A percentile compares a stretch with the other conserved stretches of the same genome.
Evolutionary conservation across 2,888 invertebrate species (phyloP).

Genomic region (Rugalucina vietnamica): DNA sequence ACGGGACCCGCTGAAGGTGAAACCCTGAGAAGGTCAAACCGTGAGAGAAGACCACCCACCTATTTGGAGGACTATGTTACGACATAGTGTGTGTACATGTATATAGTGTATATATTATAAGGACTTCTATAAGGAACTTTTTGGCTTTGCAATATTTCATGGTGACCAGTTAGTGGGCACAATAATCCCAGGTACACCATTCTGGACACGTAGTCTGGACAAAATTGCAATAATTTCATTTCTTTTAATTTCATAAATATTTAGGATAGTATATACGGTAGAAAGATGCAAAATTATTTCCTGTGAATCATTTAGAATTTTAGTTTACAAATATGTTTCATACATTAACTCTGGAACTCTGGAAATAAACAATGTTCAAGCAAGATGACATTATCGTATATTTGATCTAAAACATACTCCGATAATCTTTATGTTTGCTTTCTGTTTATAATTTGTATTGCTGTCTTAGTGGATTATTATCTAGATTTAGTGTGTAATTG

Average conservation of each 20-base stretch:
- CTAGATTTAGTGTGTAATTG: neutral
- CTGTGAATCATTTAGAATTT: neutral
- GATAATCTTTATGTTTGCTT: neutral
- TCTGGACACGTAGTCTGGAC: neutral
- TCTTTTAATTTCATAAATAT: neutral
- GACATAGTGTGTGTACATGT: neutral
- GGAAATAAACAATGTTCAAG: neutral
- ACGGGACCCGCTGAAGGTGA: neutral
- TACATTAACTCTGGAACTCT: neutral
- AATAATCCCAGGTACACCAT: neutral
- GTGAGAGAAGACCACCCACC: neutral
- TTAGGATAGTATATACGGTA: neutral
- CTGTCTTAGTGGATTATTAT: neutral
- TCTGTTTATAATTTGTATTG: neutral
- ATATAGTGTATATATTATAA: neutral
- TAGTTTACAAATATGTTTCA: neutral
- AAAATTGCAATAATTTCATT: neutral
- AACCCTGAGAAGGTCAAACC: neutral
- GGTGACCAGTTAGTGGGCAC: constrained; percentile 1
- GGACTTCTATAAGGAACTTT: neutral
- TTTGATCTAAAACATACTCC: neutral
- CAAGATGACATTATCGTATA: neutral
- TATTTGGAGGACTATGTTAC: neutral
- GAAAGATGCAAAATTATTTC: neutral
- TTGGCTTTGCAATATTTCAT: neutral